phyloP scores from a whole-genome alignment of 1,140 invertebrate species.

The Theocolax elegans region DNA sequence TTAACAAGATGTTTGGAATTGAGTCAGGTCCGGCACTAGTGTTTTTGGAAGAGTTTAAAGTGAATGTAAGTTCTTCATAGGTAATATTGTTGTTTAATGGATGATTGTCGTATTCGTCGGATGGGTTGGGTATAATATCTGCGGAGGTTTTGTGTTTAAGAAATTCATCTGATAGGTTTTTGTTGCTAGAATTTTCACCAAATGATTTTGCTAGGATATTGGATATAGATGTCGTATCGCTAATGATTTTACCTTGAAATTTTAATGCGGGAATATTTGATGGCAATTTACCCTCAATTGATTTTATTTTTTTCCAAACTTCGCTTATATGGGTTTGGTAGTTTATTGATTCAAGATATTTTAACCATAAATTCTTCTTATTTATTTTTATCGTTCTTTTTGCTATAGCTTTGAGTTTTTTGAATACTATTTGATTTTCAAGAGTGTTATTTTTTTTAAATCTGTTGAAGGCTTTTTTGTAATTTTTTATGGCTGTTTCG shows the following conservation, averaged over 20 bases:
- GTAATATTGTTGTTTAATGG: not conserved
- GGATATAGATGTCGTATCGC: conserved; percentile 41
- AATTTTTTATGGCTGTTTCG: conserved; percentile 45
- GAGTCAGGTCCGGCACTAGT: conserved; percentile 45
- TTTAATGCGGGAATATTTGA: not conserved
- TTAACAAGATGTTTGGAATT: conserved; percentile 44
- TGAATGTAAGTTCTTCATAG: no score
- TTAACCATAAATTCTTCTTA: no score
- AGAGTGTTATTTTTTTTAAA: conserved; percentile 49
- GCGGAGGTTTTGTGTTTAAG: conserved; percentile 35
- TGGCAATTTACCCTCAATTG: conserved; percentile 10
- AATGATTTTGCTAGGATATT: conserved; percentile 48
- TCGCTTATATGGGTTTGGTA: conserved; percentile 9
- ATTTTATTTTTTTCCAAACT: conserved; percentile 41
- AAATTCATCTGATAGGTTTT: conserved; percentile 46
- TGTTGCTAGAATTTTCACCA: conserved; percentile 46
- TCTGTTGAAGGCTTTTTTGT: conserved; percentile 50
- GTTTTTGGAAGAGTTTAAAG: no score
- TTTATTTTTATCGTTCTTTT: conserved; percentile 37
- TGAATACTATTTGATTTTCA: conserved; percentile 47
- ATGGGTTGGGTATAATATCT: not conserved
- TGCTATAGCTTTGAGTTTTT: conserved; percentile 45
- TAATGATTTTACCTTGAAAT: not conserved
- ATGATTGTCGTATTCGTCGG: not conserved
- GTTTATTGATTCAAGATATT: no score